Base-by-base conservation (phyloP, 2,797 vertebrate species). In the Platalea minor region DNA sequence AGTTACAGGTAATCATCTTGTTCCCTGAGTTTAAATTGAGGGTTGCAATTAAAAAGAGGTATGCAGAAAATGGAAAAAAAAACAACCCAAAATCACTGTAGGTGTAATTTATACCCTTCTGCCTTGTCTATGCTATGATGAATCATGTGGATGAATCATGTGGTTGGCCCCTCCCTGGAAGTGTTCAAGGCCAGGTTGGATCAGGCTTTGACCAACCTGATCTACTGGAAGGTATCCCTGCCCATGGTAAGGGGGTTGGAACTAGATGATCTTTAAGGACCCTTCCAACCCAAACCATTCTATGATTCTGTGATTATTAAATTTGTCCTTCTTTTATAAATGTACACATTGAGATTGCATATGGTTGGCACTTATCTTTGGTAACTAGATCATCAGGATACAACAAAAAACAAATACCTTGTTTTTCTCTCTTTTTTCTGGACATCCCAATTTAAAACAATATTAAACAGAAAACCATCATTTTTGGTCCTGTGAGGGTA, bases 171-270 rank as follows among this genome's bases (percentile, higher is more conserved):
- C 4, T 46, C 18, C 25, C 29, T 64, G 20, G n/a, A 46, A 41
- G 8, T 37, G 48, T 46, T 69, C 29, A 33, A 79, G 35, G 10
- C 10, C 56, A 70, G 5, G 4, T 1, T 88, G 21, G 17, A 28
- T 45, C 18, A 8, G 10, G 3, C 15, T 88, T 41, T n/a, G 56
- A 50, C 31, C 26, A 85, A 10, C 5, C 35, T 51, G 17, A 3
- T 54, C 15, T 37, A 41, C 17, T 24, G 10, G 59, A 19, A 79
- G n/a, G 8, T 33, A 12, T 26, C 29, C 14, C 31, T 92, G 29
- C 2, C 29, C 5, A 6, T 29, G 20, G 35, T 12, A 72, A 20
- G 3, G 18, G 2, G 2, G 3, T 23, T 69, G n/a, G 29, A 25
- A 57, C 12, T 56, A 31, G 26, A 11, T 59, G 33, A 23, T 20